Evolutionary conservation across 2,797 vertebrate genomes (phyloP).

Genomic region (Selene dorsalis): DNA sequence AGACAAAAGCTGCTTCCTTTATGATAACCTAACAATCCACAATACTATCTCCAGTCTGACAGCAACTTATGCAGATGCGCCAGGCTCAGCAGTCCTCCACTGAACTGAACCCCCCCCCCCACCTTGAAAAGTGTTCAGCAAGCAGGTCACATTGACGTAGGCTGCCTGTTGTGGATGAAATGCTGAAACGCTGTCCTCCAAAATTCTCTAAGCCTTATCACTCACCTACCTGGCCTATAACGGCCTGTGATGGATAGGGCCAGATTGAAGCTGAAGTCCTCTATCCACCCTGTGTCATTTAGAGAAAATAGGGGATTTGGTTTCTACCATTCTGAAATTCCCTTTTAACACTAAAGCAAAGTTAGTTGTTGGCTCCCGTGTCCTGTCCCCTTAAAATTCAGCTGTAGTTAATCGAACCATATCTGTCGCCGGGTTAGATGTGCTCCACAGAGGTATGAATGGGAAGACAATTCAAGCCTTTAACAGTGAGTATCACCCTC

Average conservation of each 20-base stretch:
- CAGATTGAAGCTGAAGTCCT: slow-evolving; percentile 56
- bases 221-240: slow-evolving; percentile 60
- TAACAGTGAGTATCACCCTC: slow-evolving; percentile 44
- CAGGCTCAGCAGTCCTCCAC: slow-evolving; percentile 63
- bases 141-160: slow-evolving; percentile 78
- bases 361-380: slow-evolving; percentile 35
- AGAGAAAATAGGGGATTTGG: slow-evolving; percentile 52
- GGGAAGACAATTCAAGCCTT: slow-evolving; percentile 45
- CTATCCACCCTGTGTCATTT: slow-evolving; percentile 40
- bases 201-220: slow-evolving; percentile 60
- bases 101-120: slow-evolving; percentile 59
- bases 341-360: slow-evolving; percentile 44
- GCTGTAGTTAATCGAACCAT: slow-evolving; percentile 13
- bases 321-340: slow-evolving; percentile 27
- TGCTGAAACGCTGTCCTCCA: slow-evolving; percentile 68
- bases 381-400: slow-evolving; percentile 1
- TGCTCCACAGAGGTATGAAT: slow-evolving; percentile 37
- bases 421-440: slow-evolving; percentile 38
- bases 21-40: slow-evolving; percentile 77
- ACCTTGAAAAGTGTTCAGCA: slow-evolving; percentile 73
- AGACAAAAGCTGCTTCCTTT: slow-evolving; percentile 72
- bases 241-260: slow-evolving; percentile 63
- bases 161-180: slow-evolving; percentile 69
- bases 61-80: slow-evolving; percentile 83
- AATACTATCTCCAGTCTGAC: slow-evolving; percentile 74